phyloP scores from a whole-genome alignment of 2,888 invertebrate species.

The Philopedon plagiatum region DNA sequence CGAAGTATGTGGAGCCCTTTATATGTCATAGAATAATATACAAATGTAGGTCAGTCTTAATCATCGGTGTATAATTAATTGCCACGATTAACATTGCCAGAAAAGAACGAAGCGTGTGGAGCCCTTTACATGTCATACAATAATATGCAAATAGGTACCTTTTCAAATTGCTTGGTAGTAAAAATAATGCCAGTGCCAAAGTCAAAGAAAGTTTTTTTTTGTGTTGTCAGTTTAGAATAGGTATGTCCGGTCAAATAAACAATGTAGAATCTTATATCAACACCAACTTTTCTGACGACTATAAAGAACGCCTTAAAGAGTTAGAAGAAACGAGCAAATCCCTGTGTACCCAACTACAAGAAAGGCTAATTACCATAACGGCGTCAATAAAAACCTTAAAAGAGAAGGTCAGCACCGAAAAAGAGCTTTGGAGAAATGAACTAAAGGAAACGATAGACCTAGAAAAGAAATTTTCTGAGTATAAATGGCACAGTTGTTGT shows the following conservation, averaged over 20 bases:
- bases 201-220: neutral
- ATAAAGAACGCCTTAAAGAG: constrained; percentile 25
- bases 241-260: neutral
- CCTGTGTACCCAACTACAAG: constrained; percentile 44
- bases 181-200: too few species aligned
- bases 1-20: too few species aligned
- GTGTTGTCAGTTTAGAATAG: neutral
- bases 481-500: constrained; percentile 9
- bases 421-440: constrained; percentile 51
- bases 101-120: too few species aligned
- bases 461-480: constrained; percentile 45
- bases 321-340: constrained; percentile 39
- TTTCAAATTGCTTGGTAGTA: too few species aligned
- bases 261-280: neutral
- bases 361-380: constrained; percentile 50
- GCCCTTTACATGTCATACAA: too few species aligned
- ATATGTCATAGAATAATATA: too few species aligned
- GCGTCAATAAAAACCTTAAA: constrained; percentile 49
- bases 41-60: too few species aligned
- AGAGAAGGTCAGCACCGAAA: constrained; percentile 47
- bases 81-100: too few species aligned
- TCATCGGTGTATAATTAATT: too few species aligned
- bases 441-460: constrained; percentile 51
- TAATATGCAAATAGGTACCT: too few species aligned
- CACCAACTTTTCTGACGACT: constrained; percentile 2